Conservation (phyloP, 2,888 invertebrate genomes). For the Julus scanicus region DNA sequence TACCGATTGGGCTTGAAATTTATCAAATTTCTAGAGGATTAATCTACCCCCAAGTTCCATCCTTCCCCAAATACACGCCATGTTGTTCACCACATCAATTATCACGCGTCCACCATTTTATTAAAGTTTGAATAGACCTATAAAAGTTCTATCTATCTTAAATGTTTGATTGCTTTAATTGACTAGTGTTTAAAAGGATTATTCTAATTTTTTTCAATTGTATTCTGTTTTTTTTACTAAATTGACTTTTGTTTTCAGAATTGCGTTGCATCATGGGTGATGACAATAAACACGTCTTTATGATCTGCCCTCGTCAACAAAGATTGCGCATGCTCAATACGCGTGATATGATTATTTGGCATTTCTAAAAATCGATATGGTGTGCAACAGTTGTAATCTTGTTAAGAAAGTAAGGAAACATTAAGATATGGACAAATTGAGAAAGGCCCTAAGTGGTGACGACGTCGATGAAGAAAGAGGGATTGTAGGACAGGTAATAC, state of each 20-base stretch:
- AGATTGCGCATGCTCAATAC: not conserved
- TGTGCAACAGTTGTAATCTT: constrained; percentile 25
- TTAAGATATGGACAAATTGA: constrained; percentile 53
- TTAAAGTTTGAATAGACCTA: too few relatives aligned
- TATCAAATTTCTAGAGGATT: too few relatives aligned
- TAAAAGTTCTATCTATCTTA: too few relatives aligned
- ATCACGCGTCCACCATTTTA: too few relatives aligned
- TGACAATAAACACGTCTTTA: not conserved
- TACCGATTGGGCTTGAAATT: too few relatives aligned
- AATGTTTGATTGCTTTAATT: too few relatives aligned
- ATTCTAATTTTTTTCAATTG: too few relatives aligned
- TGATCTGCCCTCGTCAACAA: not conserved
- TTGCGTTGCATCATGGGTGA: not conserved
- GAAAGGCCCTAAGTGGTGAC: constrained; percentile 53
- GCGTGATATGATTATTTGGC: not conserved
- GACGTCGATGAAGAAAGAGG: constrained; percentile 56
- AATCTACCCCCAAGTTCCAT: too few relatives aligned
- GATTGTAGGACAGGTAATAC: constrained; percentile 53
- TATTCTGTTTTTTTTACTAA: not conserved
- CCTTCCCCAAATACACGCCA: too few relatives aligned
- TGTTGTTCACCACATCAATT: too few relatives aligned
- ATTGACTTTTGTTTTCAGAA: not conserved
- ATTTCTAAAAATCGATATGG: not conserved
- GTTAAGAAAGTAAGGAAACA: not conserved
- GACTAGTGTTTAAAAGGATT: too few relatives aligned